A percentile compares a stretch with the other conserved stretches of the same genome.
These are phyloP conservation scores for Hesperophylax magnus DNA, from an alignment of 1,140 invertebrate species.

Conservation along the genomic window DNA sequence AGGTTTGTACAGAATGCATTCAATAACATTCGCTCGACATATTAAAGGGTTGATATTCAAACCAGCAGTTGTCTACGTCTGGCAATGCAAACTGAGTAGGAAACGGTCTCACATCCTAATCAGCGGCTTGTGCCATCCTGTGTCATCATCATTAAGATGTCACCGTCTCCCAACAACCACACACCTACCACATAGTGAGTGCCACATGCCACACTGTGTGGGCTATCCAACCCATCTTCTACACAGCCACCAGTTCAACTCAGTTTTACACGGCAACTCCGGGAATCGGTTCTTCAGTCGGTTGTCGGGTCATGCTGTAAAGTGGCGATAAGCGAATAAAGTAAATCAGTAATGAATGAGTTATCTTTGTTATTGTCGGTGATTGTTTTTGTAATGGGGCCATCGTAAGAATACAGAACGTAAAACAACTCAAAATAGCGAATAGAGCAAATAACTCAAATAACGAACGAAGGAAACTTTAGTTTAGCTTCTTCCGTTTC, in stretches of 20 bases:
- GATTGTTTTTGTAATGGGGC: too few relatives aligned
- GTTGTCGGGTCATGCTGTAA: neutral
- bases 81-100: constrained; percentile 38
- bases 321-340: neutral
- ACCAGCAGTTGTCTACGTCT: neutral
- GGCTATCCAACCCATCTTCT: neutral
- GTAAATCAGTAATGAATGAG: neutral
- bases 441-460: too few relatives aligned
- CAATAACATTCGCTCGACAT: too few relatives aligned
- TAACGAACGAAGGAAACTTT: too few relatives aligned
- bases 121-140: constrained; percentile 53
- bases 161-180: constrained; percentile 2
- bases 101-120: constrained; percentile 58
- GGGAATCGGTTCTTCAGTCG: neutral
- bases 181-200: too few relatives aligned
- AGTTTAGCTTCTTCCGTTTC: too few relatives aligned
- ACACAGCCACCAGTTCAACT: neutral
- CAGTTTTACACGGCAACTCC: neutral
- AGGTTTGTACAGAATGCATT: too few relatives aligned
- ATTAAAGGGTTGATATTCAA: neutral
- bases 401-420: too few relatives aligned
- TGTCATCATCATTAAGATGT: constrained; percentile 49
- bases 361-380: too few relatives aligned
- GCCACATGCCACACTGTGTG: too few relatives aligned
- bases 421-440: too few relatives aligned